These are phyloP conservation scores for Tupaia chinensis DNA, from an alignment of 2,113 vertebrate species.

Conservation along the genomic window DNA sequence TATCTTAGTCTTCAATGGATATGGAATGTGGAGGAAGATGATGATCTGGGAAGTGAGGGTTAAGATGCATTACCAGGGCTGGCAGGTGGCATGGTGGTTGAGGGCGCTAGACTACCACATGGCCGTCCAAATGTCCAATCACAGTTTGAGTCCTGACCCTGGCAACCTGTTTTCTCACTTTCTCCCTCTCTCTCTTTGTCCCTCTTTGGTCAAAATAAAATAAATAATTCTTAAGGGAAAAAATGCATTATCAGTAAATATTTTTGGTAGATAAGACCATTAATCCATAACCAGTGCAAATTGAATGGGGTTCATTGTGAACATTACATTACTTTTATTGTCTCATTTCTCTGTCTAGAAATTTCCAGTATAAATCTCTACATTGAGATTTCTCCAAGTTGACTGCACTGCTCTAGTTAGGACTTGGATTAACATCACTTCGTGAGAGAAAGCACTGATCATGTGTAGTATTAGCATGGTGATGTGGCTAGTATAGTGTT, in stretches of 20 bases:
- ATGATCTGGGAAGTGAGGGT: too few relatives aligned
- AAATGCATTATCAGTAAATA: background rate
- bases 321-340: background rate
- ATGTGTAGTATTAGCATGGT: background rate
- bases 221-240: too few relatives aligned
- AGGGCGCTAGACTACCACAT: too few relatives aligned
- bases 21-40: too few relatives aligned
- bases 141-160: too few relatives aligned
- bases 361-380: background rate
- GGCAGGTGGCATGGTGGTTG: too few relatives aligned
- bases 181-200: too few relatives aligned
- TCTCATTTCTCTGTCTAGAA: background rate
- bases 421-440: background rate
- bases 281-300: background rate
- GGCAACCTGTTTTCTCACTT: too few relatives aligned
- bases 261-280: background rate
- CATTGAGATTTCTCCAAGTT: background rate
- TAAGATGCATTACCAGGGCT: too few relatives aligned
- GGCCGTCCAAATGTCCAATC: too few relatives aligned
- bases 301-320: background rate
- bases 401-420: background rate
- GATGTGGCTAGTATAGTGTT: background rate
- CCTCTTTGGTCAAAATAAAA: too few relatives aligned
- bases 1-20: too few relatives aligned
- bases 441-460: background rate